Evolutionary conservation across 1,140 invertebrate species (phyloP).

Genomic region (Hypsibius dujardini): DNA sequence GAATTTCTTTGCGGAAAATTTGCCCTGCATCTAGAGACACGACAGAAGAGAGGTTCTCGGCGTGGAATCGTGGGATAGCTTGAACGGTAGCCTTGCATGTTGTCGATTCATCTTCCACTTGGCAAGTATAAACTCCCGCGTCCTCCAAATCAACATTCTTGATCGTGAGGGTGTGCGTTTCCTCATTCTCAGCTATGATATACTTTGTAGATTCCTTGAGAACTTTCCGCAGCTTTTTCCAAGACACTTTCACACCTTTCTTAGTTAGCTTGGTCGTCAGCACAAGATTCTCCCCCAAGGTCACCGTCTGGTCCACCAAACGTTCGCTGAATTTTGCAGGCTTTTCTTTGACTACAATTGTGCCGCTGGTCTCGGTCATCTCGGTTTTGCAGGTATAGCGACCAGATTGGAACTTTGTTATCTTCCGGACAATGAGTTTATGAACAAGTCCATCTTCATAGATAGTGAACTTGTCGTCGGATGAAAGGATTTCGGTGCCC

Average conservation of each 20-base stretch:
- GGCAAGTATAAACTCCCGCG: constrained; percentile 61
- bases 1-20: not conserved
- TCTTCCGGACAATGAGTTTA: constrained; percentile 62
- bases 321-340: not conserved
- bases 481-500: constrained; percentile 28
- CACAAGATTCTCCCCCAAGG: not conserved
- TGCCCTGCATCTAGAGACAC: not conserved
- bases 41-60: not conserved
- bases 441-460: constrained; percentile 50
- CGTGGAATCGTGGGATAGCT: not conserved
- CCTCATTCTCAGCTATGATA: constrained; percentile 63
- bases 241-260: not conserved
- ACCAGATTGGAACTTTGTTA: constrained; percentile 55
- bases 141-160: constrained; percentile 55
- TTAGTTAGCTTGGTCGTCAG: not conserved
- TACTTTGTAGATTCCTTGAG: constrained; percentile 20
- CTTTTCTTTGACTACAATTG: constrained; percentile 54
- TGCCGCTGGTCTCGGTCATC: constrained; percentile 63
- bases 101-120: constrained; percentile 48
- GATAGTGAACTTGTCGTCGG: constrained; percentile 51
- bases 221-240: constrained; percentile 7
- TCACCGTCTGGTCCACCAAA: not conserved
- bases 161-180: constrained; percentile 68
- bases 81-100: constrained; percentile 9
- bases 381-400: constrained; percentile 63